Evolutionary conservation across 2,797 vertebrate genomes (phyloP).

Genomic region (Nyctalus aviator): DNA sequence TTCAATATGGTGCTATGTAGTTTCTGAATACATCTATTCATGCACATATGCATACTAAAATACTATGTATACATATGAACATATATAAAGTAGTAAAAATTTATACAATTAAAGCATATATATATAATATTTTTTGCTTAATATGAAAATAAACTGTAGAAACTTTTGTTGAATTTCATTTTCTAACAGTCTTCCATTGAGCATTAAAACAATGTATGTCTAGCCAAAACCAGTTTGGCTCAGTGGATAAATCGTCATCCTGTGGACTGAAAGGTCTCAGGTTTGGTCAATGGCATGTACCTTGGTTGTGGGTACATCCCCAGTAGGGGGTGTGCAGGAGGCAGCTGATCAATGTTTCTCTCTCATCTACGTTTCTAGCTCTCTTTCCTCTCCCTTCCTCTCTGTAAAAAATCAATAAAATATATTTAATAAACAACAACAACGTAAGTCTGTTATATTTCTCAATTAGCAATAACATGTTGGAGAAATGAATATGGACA

Average conservation of each 20-base stretch:
- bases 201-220: neutral
- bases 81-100: neutral
- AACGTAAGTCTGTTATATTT: neutral
- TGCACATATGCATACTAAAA: neutral
- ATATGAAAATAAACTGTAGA: neutral
- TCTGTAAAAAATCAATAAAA: too few species aligned
- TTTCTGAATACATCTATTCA: neutral
- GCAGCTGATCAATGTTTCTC: too few species aligned
- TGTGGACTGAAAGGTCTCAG: too few species aligned
- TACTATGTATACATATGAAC: neutral
- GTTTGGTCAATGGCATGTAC: too few species aligned
- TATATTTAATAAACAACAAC: neutral
- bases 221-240: too few species aligned
- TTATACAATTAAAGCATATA: neutral
- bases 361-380: too few species aligned
- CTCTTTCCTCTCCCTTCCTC: too few species aligned
- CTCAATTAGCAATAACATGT: neutral
- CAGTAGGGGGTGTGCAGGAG: too few species aligned
- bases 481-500: neutral
- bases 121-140: neutral
- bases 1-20: neutral
- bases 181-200: neutral
- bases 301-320: too few species aligned
- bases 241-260: too few species aligned
- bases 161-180: neutral